phyloP scores from a whole-genome alignment of 2,113 vertebrate species.

The Poecilia latipinna region DNA sequence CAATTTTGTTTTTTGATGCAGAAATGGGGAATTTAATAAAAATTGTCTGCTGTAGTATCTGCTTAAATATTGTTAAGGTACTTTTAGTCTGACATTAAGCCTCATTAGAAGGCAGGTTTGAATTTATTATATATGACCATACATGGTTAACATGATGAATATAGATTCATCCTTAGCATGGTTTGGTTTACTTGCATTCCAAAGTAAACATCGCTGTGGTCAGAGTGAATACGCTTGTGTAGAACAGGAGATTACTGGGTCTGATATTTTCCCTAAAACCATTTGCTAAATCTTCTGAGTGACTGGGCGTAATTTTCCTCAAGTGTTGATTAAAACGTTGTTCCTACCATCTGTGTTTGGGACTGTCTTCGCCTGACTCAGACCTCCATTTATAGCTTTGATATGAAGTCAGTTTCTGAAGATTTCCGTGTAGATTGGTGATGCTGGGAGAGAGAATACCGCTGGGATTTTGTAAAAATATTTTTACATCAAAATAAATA shows the following conservation, averaged over 20 bases:
- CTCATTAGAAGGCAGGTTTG: too few relatives aligned
- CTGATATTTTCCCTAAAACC: not conserved
- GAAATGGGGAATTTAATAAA: too few relatives aligned
- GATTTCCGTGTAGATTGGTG: not conserved
- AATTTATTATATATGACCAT: too few relatives aligned
- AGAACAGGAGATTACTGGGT: not conserved
- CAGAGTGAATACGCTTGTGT: not conserved
- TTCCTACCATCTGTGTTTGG: not conserved
- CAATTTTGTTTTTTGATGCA: too few relatives aligned
- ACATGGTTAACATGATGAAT: too few relatives aligned
- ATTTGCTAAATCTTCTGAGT: not conserved
- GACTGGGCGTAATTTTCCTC: not conserved
- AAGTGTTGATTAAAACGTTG: not conserved
- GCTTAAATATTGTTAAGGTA: too few relatives aligned
- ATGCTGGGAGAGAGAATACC: not conserved
- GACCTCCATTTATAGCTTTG: too few relatives aligned
- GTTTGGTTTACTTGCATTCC: not conserved
- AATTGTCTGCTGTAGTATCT: too few relatives aligned
- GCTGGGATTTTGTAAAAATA: too few relatives aligned
- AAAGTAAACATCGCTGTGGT: not conserved
- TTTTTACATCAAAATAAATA: not conserved
- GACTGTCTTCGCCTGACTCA: not conserved
- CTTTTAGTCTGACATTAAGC: too few relatives aligned
- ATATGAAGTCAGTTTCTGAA: too few relatives aligned
- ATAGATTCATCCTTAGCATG: too few relatives aligned